Conservation (phyloP, 2,797 vertebrate genomes). For the Eupleurogrammus muticus region DNA sequence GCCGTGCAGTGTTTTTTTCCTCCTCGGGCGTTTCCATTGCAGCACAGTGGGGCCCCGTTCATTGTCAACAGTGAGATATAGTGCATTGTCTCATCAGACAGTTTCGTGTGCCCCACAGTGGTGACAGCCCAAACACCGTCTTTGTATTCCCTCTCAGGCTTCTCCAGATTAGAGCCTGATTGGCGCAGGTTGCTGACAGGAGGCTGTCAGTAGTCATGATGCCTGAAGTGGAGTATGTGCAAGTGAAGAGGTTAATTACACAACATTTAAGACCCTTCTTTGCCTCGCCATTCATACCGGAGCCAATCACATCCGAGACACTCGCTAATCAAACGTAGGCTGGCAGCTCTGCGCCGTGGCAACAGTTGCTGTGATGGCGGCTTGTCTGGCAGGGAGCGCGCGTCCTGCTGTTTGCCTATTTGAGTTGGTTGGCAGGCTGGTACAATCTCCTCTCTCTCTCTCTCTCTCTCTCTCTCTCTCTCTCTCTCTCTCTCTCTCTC, state of each 20-base stretch:
- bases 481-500: slow-evolving; percentile 55
- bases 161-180: slow-evolving; percentile 63
- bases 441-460: slow-evolving; percentile 37
- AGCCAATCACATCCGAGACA: slow-evolving; percentile 63
- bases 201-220: slow-evolving; percentile 66
- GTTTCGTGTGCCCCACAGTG: slow-evolving; percentile 56
- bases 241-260: slow-evolving; percentile 81
- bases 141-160: slow-evolving; percentile 66
- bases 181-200: slow-evolving; percentile 74
- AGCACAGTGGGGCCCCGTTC: slow-evolving; percentile 49
- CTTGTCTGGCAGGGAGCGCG: slow-evolving; percentile 73
- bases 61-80: slow-evolving; percentile 61
- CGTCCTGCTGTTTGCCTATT: slow-evolving; percentile 83
- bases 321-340: slow-evolving; percentile 73
- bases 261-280: slow-evolving; percentile 69
- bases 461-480: slow-evolving; percentile 58
- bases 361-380: slow-evolving; percentile 80
- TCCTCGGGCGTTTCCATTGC: slow-evolving; percentile 32
- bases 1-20: slow-evolving; percentile 26
- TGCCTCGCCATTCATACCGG: slow-evolving; percentile 53
- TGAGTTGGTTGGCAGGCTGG: slow-evolving; percentile 76
- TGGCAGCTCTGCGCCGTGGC: slow-evolving; percentile 74
- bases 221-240: slow-evolving; percentile 70
- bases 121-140: slow-evolving; percentile 72
- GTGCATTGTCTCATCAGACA: slow-evolving; percentile 62